phyloP scores from a whole-genome alignment of 2,888 invertebrate genomes.

The Macrophya alboannulata region DNA sequence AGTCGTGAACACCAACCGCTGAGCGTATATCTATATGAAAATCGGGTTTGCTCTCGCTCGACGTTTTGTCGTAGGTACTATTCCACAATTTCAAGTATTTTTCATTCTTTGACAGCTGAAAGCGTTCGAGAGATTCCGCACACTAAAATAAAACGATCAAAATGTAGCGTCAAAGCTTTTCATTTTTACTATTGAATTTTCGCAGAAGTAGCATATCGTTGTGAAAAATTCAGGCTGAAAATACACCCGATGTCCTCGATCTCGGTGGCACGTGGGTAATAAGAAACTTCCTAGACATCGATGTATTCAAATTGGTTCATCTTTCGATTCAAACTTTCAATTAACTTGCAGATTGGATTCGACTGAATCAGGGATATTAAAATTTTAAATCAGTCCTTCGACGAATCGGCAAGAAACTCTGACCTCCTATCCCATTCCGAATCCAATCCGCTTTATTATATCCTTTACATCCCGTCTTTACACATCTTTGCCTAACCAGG shows the following conservation, averaged over 20 bases:
- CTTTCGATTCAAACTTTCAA: conserved; percentile 58
- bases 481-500: not conserved
- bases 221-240: not conserved
- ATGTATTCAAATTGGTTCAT: conserved; percentile 68
- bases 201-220: not conserved
- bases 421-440: not conserved
- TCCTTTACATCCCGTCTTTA: not conserved
- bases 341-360: conserved; percentile 53
- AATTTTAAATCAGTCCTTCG: conserved; percentile 38
- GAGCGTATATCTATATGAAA: not conserved
- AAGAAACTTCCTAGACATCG: conserved; percentile 65
- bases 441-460: conserved; percentile 17
- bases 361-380: conserved; percentile 43
- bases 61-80: not conserved
- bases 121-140: not conserved
- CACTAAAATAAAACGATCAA: not conserved
- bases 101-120: not conserved
- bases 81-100: conserved; percentile 4
- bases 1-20: not conserved
- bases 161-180: not conserved
- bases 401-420: not conserved
- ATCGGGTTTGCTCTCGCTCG: not conserved
- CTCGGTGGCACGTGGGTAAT: conserved; percentile 60
- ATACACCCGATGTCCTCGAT: conserved; percentile 26
- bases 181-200: not conserved